These are phyloP conservation scores for Mugil cephalus DNA, from an alignment of 2,113 vertebrate species.

Conservation along the genomic window DNA sequence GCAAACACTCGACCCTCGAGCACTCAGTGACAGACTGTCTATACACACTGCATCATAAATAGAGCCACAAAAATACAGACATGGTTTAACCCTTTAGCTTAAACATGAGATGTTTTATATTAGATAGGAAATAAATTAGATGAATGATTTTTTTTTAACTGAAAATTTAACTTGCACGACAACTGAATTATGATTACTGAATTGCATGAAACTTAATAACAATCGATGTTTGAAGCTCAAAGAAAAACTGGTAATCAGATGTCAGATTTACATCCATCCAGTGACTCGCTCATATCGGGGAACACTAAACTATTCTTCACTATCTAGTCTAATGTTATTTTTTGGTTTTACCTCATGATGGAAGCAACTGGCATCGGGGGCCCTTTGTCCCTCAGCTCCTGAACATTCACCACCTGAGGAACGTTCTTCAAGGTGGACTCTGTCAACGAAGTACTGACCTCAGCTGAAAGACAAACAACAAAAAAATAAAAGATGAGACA, in stretches of 20 bases:
- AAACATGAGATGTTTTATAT: neutral
- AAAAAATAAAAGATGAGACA: neutral
- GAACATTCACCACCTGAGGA: conserved; percentile 93
- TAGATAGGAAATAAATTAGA: neutral
- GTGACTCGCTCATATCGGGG: too few relatives aligned
- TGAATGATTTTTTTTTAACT: too few relatives aligned
- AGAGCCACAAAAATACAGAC: too few relatives aligned
- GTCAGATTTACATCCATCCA: too few relatives aligned
- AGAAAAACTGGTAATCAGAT: too few relatives aligned
- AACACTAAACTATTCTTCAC: too few relatives aligned
- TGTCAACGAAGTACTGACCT: conserved; percentile 84
- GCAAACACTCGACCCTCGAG: conserved; percentile 20
- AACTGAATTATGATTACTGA: too few relatives aligned
- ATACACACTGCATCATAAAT: too few relatives aligned
- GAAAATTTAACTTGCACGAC: too few relatives aligned
- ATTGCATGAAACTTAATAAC: too few relatives aligned
- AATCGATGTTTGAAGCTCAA: too few relatives aligned
- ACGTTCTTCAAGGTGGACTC: conserved; percentile 93
- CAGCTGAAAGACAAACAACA: conserved; percentile 66
- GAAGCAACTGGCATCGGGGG: conserved; percentile 74
- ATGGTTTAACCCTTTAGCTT: too few relatives aligned
- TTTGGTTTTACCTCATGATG: conserved; percentile 83
- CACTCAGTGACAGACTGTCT: conserved; percentile 27
- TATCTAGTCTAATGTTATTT: neutral
- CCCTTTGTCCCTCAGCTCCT: conserved; percentile 87